Percentiles rank a stretch among this genome's conserved stretches.
Conservation (phyloP, 2,888 invertebrate genomes). For the Folsomia candida region DNA sequence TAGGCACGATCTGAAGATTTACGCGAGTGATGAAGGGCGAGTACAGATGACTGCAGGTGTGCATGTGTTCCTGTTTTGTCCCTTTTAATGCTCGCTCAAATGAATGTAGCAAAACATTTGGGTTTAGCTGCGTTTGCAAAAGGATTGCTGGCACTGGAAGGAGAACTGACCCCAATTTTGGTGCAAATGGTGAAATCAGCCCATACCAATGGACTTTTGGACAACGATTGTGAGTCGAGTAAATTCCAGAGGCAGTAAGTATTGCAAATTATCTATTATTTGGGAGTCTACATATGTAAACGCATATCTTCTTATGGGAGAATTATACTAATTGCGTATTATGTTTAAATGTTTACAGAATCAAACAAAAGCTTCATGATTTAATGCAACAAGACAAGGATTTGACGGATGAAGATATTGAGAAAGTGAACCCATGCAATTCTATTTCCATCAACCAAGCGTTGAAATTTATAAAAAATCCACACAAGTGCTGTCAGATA, state of each 20-base stretch:
- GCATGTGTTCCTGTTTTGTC: no score
- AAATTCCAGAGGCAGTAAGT: constrained; percentile 89
- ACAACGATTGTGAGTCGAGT: constrained; percentile 96
- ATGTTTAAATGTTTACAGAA: constrained; percentile 61
- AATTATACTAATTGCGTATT: background rate
- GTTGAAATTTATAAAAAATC: constrained; percentile 92
- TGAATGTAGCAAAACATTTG: no score
- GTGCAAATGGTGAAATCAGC: constrained; percentile 99
- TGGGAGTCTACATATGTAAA: background rate
- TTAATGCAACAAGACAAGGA: constrained; percentile 86
- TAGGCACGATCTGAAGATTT: constrained; percentile 97
- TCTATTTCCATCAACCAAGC: constrained; percentile 90
- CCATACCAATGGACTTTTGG: constrained; percentile 88
- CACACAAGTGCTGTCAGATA: constrained; percentile 85
- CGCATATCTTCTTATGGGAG: background rate
- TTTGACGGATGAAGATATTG: constrained; percentile 78
- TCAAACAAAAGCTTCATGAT: constrained; percentile 90
- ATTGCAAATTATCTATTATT: constrained; percentile 13
- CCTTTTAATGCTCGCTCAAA: no score
- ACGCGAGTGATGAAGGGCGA: constrained; percentile 97
- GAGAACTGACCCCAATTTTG: constrained; percentile 95
- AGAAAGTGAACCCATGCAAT: constrained; percentile 84
- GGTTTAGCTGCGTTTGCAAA: constrained; percentile 99
- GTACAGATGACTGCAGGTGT: constrained; percentile 99
- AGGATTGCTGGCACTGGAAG: constrained; percentile 93